These are phyloP conservation scores for Drosophila subpulchrella DNA, from an alignment of 1,140 invertebrate species.

Conservation along the genomic window DNA sequence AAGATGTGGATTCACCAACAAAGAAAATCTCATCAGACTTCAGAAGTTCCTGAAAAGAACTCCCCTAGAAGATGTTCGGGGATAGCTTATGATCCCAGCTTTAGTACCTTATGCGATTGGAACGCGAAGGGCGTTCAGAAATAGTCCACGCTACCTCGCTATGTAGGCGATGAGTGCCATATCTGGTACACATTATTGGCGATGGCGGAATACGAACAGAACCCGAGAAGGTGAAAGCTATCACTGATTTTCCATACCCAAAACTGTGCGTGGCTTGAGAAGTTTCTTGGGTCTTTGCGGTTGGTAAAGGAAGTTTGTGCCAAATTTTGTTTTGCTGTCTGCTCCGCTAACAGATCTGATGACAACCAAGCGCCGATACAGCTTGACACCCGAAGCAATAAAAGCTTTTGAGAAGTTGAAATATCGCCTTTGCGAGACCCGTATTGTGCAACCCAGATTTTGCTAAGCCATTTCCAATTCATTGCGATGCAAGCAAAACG, in stretches of 20 bases:
- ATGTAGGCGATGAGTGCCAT: too few species aligned
- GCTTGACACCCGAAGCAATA: not conserved
- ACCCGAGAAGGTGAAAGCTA: not conserved
- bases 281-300: not conserved
- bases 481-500: not conserved
- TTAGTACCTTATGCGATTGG: too few species aligned
- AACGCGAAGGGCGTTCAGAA: too few species aligned
- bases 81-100: too few species aligned
- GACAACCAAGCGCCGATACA: not conserved
- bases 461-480: not conserved
- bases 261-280: not conserved
- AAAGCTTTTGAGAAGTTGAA: not conserved
- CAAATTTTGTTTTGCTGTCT: not conserved
- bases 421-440: too few species aligned
- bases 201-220: not conserved
- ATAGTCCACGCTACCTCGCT: too few species aligned
- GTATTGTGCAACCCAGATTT: too few species aligned
- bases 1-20: too few species aligned
- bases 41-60: too few species aligned
- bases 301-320: not conserved
- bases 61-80: too few species aligned
- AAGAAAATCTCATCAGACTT: too few species aligned
- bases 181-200: not conserved
- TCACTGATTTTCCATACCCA: not conserved
- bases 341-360: not conserved